Percentiles rank a stretch among this genome's conserved stretches.
phyloP scores from a whole-genome alignment of 2,113 vertebrate genomes.

The Pseudonaja textilis region DNA sequence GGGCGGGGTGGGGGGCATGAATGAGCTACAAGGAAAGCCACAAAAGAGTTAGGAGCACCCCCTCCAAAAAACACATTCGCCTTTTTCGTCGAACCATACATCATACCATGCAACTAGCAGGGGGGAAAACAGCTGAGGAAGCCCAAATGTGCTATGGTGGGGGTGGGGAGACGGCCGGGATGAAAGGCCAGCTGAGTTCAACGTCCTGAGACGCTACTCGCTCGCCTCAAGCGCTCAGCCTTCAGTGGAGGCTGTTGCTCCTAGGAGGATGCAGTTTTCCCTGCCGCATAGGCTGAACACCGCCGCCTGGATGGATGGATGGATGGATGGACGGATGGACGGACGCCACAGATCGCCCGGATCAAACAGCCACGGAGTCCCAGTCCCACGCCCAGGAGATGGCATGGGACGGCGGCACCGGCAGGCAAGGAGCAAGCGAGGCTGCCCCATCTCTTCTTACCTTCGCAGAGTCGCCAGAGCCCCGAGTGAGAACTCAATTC shows the following conservation, averaged over 20 bases:
- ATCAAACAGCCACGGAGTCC: neutral
- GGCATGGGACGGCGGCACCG: neutral
- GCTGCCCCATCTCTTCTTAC: conserved; percentile 31
- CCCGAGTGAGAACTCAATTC: conserved; percentile 69
- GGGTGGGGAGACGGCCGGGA: neutral
- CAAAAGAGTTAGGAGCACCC: neutral
- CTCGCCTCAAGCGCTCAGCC: neutral
- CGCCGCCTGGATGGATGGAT: neutral
- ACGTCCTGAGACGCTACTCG: neutral
- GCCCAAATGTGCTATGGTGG: neutral
- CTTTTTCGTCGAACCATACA: neutral
- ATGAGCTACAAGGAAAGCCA: neutral
- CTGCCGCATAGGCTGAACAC: neutral
- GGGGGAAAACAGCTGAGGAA: neutral
- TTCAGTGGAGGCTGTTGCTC: neutral
- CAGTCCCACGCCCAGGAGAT: neutral
- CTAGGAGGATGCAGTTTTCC: neutral
- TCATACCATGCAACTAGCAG: neutral
- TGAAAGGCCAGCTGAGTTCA: neutral
- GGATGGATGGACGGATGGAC: too few species aligned
- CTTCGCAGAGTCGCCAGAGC: conserved; percentile 74
- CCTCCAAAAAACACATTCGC: neutral
- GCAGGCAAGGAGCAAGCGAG: neutral
- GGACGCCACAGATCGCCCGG: neutral
- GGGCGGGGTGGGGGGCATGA: neutral